Percentiles rank a stretch among this genome's conserved stretches.
These are phyloP conservation scores for Betta splendens DNA, from an alignment of 2,797 vertebrate genomes.

Conservation along the genomic window DNA sequence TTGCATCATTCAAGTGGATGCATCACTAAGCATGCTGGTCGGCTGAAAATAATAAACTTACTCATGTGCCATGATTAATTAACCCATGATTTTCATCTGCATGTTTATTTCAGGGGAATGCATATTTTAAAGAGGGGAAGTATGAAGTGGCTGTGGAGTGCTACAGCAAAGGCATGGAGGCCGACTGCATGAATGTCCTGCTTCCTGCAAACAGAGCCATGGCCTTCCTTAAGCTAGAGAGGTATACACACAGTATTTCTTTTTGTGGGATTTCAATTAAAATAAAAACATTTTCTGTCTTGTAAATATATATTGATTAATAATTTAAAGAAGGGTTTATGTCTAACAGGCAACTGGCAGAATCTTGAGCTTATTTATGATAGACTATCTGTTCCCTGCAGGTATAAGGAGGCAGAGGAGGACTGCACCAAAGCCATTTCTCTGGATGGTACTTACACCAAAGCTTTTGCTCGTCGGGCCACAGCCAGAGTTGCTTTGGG, in stretches of 20 bases:
- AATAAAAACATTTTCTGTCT: too few relatives aligned
- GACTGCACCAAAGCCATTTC: slow-evolving; percentile 90
- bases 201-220: slow-evolving; percentile 97
- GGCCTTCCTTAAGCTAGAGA: slow-evolving; percentile 92
- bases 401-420: slow-evolving; percentile 90
- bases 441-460: slow-evolving; percentile 89
- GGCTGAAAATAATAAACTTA: too few relatives aligned
- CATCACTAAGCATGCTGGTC: background rate
- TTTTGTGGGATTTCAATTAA: too few relatives aligned
- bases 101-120: slow-evolving; percentile 86
- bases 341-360: too few relatives aligned
- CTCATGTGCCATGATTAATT: background rate
- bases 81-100: too few relatives aligned
- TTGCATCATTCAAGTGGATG: background rate
- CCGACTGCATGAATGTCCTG: slow-evolving; percentile 88
- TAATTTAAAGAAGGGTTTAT: too few relatives aligned
- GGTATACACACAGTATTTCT: slow-evolving; percentile 73
- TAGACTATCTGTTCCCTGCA: slow-evolving; percentile 46
- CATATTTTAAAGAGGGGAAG: slow-evolving; percentile 95
- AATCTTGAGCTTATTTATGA: background rate
- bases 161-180: slow-evolving; percentile 90
- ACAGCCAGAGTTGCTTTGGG: slow-evolving; percentile 88
- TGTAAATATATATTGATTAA: too few relatives aligned
- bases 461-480: slow-evolving; percentile 94
- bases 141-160: slow-evolving; percentile 92